Conservation (phyloP, 2,888 invertebrate genomes). For the Heliconius aoede region DNA sequence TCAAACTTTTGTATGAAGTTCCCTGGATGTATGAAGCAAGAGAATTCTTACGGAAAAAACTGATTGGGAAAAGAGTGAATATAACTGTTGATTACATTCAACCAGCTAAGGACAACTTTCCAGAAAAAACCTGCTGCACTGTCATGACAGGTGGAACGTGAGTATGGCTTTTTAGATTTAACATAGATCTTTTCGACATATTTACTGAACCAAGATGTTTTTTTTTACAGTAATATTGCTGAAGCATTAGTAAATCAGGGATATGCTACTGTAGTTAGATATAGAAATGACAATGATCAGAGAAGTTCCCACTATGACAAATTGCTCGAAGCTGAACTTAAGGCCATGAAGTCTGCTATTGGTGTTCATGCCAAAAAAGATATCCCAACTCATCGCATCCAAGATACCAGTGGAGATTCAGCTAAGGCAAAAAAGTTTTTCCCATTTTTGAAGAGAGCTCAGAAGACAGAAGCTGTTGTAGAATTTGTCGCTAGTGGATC, state of each 20-base stretch:
- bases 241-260: conserved; percentile 97
- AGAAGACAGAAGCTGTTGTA: conserved; percentile 95
- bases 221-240: conserved; percentile 90
- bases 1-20: conserved; percentile 97
- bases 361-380: conserved; percentile 96
- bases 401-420: conserved; percentile 92
- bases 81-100: conserved; percentile 98
- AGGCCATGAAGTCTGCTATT: conserved; percentile 91
- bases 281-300: conserved; percentile 97
- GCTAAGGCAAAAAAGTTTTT: conserved; percentile 95
- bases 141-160: conserved; percentile 87
- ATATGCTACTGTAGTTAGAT: conserved; percentile 95
- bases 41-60: conserved; percentile 97
- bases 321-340: conserved; percentile 95
- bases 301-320: conserved; percentile 97
- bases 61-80: conserved; percentile 97
- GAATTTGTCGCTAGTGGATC: conserved; percentile 99
- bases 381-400: conserved; percentile 90
- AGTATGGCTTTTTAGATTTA: conserved; percentile 53
- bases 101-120: conserved; percentile 95
- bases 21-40: conserved; percentile 99
- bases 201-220: conserved; percentile 35
- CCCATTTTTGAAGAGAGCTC: conserved; percentile 95
- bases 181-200: background rate
- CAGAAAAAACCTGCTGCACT: conserved; percentile 98